phyloP scores from a whole-genome alignment of 1,140 invertebrate species.

The Nasonia vitripennis region DNA sequence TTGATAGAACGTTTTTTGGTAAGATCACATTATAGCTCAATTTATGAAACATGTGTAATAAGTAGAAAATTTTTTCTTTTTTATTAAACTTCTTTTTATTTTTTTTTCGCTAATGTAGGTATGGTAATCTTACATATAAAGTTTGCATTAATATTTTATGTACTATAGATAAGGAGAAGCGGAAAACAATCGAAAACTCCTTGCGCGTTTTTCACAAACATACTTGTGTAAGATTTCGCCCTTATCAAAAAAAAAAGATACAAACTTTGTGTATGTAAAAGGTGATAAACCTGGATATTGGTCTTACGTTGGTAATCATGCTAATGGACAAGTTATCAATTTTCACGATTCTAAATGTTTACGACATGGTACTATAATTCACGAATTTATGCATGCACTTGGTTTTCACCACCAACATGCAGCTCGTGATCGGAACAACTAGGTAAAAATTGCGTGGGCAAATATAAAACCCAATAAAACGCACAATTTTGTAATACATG shows the following conservation, averaged over 20 bases:
- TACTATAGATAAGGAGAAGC: too few relatives aligned
- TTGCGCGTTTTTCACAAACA: too few relatives aligned
- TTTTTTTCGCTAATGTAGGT: too few relatives aligned
- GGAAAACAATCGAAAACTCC: too few relatives aligned
- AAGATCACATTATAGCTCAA: too few relatives aligned
- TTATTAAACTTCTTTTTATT: too few relatives aligned
- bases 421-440: constrained; percentile 81
- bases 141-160: too few relatives aligned
- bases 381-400: constrained; percentile 82
- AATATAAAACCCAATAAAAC: constrained; percentile 76
- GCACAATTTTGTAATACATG: constrained; percentile 67
- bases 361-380: constrained; percentile 77
- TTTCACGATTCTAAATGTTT: constrained; percentile 72
- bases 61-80: too few relatives aligned
- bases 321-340: constrained; percentile 47
- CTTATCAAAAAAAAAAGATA: constrained; percentile 75
- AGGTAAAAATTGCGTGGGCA: constrained; percentile 80
- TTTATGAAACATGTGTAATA: too few relatives aligned
- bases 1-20: too few relatives aligned
- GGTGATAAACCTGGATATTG: constrained; percentile 12
- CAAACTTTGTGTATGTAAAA: constrained; percentile 68
- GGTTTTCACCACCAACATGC: constrained; percentile 86
- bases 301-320: constrained; percentile 39
- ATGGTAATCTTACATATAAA: too few relatives aligned
- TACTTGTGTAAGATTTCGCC: too few relatives aligned